Evolutionary conservation across 1,140 invertebrate species (phyloP).

Genomic region (Drosophila hydei): DNA sequence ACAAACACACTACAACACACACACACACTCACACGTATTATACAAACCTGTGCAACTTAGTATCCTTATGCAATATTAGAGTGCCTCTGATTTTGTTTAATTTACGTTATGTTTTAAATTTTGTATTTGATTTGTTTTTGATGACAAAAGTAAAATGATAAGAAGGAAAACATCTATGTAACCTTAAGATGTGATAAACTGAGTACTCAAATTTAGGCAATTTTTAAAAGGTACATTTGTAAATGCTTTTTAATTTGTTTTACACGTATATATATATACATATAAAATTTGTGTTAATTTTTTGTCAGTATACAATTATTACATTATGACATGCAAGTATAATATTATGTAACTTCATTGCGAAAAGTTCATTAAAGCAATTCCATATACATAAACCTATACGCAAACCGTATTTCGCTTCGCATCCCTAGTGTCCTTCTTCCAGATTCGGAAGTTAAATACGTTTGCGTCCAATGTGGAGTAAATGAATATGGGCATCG

Average conservation of each 20-base stretch:
- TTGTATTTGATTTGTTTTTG: constrained; percentile 50
- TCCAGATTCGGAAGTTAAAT: constrained; percentile 86
- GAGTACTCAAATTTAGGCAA: constrained; percentile 80
- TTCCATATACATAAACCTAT: constrained; percentile 59
- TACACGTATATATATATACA: constrained; percentile 38
- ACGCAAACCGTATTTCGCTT: constrained; percentile 69
- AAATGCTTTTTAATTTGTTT: constrained; percentile 78
- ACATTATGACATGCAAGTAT: constrained; percentile 41
- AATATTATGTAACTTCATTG: constrained; percentile 61
- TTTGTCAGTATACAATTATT: constrained; percentile 40
- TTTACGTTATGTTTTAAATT: constrained; percentile 39
- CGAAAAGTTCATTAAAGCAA: constrained; percentile 63
- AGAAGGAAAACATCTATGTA: constrained; percentile 59
- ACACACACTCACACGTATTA: constrained; percentile 44
- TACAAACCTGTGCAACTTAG: constrained; percentile 76
- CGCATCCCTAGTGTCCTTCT: constrained; percentile 57
- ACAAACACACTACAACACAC: constrained; percentile 30
- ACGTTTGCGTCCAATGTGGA: constrained; percentile 85
- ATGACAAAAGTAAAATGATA: constrained; percentile 36
- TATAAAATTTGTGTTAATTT: constrained; percentile 59
- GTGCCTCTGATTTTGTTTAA: constrained; percentile 78
- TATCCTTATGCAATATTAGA: constrained; percentile 83
- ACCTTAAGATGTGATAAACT: constrained; percentile 77
- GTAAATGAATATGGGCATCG: constrained; percentile 86
- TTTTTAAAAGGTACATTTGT: constrained; percentile 70